phyloP scores from a whole-genome alignment of 1,140 invertebrate genomes.

The Temnothorax curvispinosus region DNA sequence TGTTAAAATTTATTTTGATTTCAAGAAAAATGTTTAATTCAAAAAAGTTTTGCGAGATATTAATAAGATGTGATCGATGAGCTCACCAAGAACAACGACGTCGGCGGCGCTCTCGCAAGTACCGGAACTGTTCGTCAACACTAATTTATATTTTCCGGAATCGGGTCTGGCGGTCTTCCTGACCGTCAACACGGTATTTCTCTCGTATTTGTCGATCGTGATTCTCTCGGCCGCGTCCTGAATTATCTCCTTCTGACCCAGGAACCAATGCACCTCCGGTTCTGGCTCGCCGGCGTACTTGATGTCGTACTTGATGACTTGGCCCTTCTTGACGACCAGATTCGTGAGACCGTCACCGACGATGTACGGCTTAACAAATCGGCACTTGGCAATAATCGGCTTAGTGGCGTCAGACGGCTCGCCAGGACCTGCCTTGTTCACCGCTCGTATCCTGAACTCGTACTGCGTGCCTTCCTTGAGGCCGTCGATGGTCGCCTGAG shows the following conservation, averaged over 20 bases:
- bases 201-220: conserved; percentile 95
- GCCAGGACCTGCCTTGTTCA: conserved; percentile 98
- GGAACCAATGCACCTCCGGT: conserved; percentile 94
- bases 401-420: conserved; percentile 98
- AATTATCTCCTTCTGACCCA: conserved; percentile 91
- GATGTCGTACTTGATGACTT: conserved; percentile 96
- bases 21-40: conserved; percentile 11
- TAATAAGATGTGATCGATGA: not conserved
- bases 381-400: conserved; percentile 97
- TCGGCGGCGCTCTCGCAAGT: conserved; percentile 93
- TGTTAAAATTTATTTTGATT: not conserved
- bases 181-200: conserved; percentile 96
- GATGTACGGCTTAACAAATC: conserved; percentile 97
- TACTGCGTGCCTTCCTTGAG: conserved; percentile 98
- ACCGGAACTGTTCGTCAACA: conserved; percentile 94
- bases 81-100: conserved; percentile 93
- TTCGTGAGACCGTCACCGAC: conserved; percentile 94
- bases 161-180: conserved; percentile 94
- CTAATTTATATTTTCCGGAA: conserved; percentile 95
- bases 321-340: conserved; percentile 97
- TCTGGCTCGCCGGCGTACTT: conserved; percentile 98
- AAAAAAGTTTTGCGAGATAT: not conserved
- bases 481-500: conserved; percentile 92
- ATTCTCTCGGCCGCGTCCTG: conserved; percentile 89
- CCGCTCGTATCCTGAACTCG: conserved; percentile 97